These are phyloP conservation scores for Chelon auratus DNA, from an alignment of 2,797 vertebrate species.

Conservation along the genomic window DNA sequence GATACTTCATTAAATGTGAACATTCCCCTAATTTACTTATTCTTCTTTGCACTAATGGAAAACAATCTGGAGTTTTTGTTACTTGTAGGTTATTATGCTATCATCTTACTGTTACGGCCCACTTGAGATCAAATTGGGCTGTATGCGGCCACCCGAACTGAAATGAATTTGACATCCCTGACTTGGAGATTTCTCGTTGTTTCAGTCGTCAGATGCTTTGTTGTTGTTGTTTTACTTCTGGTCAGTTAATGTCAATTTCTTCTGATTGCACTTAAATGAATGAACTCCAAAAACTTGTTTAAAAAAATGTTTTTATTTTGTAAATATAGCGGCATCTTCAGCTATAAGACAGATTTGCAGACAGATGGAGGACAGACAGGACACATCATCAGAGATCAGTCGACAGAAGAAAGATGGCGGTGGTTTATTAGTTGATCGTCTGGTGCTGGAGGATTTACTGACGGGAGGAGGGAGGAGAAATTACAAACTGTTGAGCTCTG, in stretches of 20 bases:
- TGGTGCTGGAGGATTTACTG: conserved; percentile 23
- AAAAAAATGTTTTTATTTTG: conserved; percentile 88
- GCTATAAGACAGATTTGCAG: conserved; percentile 81
- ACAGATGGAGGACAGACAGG: conserved; percentile 57
- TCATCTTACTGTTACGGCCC: too few species aligned
- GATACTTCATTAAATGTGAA: too few species aligned
- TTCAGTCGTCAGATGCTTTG: too few species aligned
- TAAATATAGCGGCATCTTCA: conserved; percentile 88
- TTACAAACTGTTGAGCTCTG: conserved; percentile 2
- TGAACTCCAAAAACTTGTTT: conserved; percentile 43
- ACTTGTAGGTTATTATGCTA: too few species aligned
- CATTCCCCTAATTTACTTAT: too few species aligned
- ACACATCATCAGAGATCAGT: conserved; percentile 66
- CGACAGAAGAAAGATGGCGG: conserved; percentile 40
- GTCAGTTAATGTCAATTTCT: background rate
- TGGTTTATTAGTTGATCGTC: background rate
- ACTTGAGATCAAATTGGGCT: too few species aligned
- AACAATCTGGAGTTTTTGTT: too few species aligned
- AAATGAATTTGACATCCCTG: too few species aligned
- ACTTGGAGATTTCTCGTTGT: too few species aligned
- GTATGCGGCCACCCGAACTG: too few species aligned
- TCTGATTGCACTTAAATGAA: background rate
- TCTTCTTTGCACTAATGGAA: too few species aligned
- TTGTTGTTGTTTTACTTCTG: too few species aligned
- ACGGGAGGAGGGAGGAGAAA: conserved; percentile 2